phyloP scores from a whole-genome alignment of 2,888 invertebrate species.

The Mesopsocus fuscifrons region DNA sequence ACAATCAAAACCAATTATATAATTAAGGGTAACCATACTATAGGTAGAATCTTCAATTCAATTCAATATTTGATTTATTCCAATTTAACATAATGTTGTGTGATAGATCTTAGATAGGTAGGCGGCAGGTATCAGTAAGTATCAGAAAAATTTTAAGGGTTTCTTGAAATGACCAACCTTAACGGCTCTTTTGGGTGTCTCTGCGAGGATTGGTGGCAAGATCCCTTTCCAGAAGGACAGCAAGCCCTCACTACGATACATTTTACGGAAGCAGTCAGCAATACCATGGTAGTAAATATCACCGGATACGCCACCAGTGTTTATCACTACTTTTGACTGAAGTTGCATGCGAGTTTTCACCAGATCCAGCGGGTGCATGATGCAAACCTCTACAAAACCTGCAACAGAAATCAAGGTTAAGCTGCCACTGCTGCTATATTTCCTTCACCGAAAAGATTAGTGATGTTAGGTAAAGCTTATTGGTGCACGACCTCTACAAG shows the following conservation, averaged over 20 bases:
- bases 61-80: too few species aligned
- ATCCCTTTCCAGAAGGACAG: conserved; percentile 86
- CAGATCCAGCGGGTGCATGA: conserved; percentile 91
- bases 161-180: conserved; percentile 41
- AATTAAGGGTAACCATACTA: too few species aligned
- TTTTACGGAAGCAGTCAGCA: conserved; percentile 71
- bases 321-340: conserved; percentile 30
- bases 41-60: too few species aligned
- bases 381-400: conserved; percentile 82
- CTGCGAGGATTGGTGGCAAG: conserved; percentile 78
- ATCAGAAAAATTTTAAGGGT: too few species aligned
- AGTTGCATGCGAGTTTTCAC: conserved; percentile 80
- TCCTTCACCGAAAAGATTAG: too few species aligned
- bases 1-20: too few species aligned
- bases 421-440: neutral
- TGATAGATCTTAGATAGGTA: too few species aligned
- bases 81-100: too few species aligned
- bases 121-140: too few species aligned
- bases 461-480: too few species aligned
- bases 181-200: conserved; percentile 86
- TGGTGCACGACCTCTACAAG: too few species aligned
- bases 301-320: conserved; percentile 21
- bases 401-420: conserved; percentile 12
- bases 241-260: conserved; percentile 69
- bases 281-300: conserved; percentile 45